Conservation (phyloP, 2,888 invertebrate genomes). For the Gisinianus flammeolus region DNA sequence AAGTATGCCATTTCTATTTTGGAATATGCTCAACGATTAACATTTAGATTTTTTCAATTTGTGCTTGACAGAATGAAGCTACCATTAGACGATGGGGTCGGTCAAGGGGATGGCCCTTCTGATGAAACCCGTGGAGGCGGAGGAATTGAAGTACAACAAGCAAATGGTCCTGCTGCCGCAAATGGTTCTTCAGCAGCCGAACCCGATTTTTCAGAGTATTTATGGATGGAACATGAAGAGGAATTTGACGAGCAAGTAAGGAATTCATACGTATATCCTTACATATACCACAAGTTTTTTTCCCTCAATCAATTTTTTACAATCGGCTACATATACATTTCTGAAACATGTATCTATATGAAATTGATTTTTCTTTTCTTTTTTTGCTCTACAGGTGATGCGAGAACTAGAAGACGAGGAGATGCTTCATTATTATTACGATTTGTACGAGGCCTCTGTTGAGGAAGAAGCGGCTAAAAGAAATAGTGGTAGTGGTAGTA, state of each 20-base stretch:
- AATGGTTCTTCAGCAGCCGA: constrained; percentile 60
- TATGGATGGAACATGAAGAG: constrained; percentile 95
- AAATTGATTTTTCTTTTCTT: not conserved
- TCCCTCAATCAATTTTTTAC: constrained; percentile 5
- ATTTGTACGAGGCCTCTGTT: constrained; percentile 69
- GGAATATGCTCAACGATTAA: too few species aligned
- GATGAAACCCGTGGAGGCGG: constrained; percentile 3
- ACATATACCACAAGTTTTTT: constrained; percentile 40
- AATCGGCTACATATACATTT: too few species aligned
- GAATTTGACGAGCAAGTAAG: constrained; percentile 87
- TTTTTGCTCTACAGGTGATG: constrained; percentile 69
- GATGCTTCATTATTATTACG: constrained; percentile 84
- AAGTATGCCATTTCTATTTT: too few species aligned
- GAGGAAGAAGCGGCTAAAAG: constrained; percentile 57
- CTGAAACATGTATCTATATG: too few species aligned
- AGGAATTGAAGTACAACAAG: constrained; percentile 11
- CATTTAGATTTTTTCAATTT: too few species aligned
- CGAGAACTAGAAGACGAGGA: constrained; percentile 86
- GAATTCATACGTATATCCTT: too few species aligned
- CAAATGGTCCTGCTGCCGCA: constrained; percentile 28
- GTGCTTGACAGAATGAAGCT: constrained; percentile 38
- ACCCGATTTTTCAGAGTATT: constrained; percentile 82
- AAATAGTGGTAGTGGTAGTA: constrained; percentile 1
- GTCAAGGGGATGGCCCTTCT: constrained; percentile 25
- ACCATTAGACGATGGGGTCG: constrained; percentile 28